Evolutionary conservation across 2,797 vertebrate species (phyloP).

Genomic region (Threskiornis aethiopicus): DNA sequence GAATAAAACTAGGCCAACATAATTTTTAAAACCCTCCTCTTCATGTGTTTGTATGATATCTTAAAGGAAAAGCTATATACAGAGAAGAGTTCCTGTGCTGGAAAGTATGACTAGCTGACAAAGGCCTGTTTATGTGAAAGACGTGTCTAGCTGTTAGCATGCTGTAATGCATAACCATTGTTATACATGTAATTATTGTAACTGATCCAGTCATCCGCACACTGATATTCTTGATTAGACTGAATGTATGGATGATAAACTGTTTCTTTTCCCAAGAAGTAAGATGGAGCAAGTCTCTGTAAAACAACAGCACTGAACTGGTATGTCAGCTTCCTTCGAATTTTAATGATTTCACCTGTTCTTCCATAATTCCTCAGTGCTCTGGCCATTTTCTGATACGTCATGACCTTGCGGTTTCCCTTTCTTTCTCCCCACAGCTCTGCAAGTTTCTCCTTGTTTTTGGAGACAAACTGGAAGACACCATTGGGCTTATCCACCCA

Average conservation of each 20-base stretch:
- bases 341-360: constrained; percentile 94
- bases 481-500: constrained; percentile 92
- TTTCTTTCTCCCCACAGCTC: constrained; percentile 96
- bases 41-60: neutral
- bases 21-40: neutral
- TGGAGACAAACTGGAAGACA: constrained; percentile 95
- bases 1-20: neutral
- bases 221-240: constrained; percentile 73
- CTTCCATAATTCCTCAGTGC: constrained; percentile 95
- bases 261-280: constrained; percentile 71
- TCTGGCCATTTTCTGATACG: constrained; percentile 99
- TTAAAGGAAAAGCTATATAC: neutral
- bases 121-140: neutral
- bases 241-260: constrained; percentile 65
- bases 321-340: constrained; percentile 95
- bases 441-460: constrained; percentile 97
- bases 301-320: constrained; percentile 92
- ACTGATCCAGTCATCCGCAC: constrained; percentile 77
- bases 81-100: neutral
- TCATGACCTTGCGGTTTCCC: constrained; percentile 98
- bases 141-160: constrained; percentile 68
- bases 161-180: constrained; percentile 77
- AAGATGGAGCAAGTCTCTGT: constrained; percentile 83
- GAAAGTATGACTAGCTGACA: neutral
- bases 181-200: constrained; percentile 80